Evolutionary conservation across 2,888 invertebrate genomes (phyloP).

Genomic region (Psylliodes chrysocephalus): DNA sequence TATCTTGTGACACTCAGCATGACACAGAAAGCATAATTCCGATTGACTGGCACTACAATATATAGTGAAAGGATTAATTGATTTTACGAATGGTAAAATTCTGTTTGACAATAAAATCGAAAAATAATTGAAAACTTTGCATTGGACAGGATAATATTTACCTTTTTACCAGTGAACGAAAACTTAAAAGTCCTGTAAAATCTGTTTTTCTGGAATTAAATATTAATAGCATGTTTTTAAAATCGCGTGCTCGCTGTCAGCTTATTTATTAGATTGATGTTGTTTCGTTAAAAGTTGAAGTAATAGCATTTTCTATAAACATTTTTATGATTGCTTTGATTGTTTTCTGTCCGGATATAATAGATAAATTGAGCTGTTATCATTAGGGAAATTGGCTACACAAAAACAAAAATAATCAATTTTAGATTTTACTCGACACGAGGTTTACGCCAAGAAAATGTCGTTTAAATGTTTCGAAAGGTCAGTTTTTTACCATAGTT

Average conservation of each 20-base stretch:
- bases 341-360: constrained; percentile 7
- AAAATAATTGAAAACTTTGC: no score
- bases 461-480: no score
- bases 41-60: no score
- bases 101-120: no score
- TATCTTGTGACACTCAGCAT: no score
- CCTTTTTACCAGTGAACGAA: background rate
- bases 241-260: constrained; percentile 3
- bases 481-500: no score
- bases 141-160: no score
- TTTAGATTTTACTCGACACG: background rate
- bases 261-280: constrained; percentile 13
- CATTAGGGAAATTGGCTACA: background rate
- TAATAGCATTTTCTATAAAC: constrained; percentile 12
- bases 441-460: no score
- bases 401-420: background rate
- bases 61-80: no score
- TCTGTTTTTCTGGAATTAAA: background rate
- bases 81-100: no score
- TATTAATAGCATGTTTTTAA: constrained; percentile 9
- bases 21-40: no score
- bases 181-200: background rate
- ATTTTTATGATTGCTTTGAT: constrained; percentile 14
- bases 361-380: constrained; percentile 14
- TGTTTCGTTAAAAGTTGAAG: constrained; percentile 14